Evolutionary conservation across 1,140 invertebrate genomes (phyloP), one percentile per base, ranked within the genome.

Genomic region (Ephestia elutella): DNA sequence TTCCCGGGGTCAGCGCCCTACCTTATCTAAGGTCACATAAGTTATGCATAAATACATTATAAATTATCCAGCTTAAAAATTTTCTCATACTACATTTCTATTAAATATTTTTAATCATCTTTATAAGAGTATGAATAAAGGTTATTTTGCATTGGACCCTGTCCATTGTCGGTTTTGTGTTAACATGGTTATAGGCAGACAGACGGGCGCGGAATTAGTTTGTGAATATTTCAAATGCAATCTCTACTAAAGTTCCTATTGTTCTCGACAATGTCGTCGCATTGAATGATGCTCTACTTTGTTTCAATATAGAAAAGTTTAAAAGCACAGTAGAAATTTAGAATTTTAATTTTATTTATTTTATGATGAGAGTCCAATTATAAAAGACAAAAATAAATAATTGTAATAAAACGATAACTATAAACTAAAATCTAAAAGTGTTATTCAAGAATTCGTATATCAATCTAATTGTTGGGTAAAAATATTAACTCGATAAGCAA

Each of bases 171-270:
- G 38, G 60, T 60, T n/a, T 53, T 11, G 20, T n/a, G 28, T 15
- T 53, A 65, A 70, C 60, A 60, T 35, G 58, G 69, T 73, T 73
- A 70, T 60, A 61, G 70, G 48, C 65, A 74, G 72, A 74, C 69
- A 68, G 63, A 66, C 69, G 71, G 69, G 66, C 72, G 63, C 66
- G 68, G 68, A 78, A 78, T 78, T 71, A 71, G 66, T 70, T 71
- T 81, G 79, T 84, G 80, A 79, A 84, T 84, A 84, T 82, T 84
- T 84, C 69, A 84, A 80, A 80, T 62, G 71, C 78, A 82, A 82
- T 84, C 79, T 79, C 67, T 70, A 79, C 71, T 79, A 74, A 73
- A 78, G 71, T 73, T 70, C 32, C 76, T 73, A 82, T 82, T 84
- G 79, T 84, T 80, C 69, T 73, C 61, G 30, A 53, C 35, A 35